Evolutionary conservation across 2,113 vertebrate species (phyloP).

Genomic region (Pterocles orientalis): DNA sequence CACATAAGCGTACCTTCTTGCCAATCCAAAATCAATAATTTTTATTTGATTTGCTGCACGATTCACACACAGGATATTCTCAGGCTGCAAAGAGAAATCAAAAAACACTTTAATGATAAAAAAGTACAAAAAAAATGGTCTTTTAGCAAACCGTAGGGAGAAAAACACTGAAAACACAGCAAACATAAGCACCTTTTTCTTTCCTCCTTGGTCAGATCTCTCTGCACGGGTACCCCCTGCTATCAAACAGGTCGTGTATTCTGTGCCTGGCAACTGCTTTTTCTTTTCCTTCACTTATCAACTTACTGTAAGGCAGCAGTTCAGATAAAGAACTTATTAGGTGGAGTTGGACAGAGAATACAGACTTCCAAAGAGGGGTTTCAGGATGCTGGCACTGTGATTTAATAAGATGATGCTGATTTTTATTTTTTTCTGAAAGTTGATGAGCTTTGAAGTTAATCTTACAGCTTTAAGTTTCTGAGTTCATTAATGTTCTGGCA

Average conservation of each 20-base stretch:
- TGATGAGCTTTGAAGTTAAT: slow-evolving; percentile 24
- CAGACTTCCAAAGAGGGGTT: background rate
- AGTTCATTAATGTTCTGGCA: background rate
- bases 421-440: background rate
- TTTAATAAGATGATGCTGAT: background rate
- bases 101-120: slow-evolving; percentile 53
- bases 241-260: slow-evolving; percentile 22
- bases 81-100: slow-evolving; percentile 85
- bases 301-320: slow-evolving; percentile 32
- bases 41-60: slow-evolving; percentile 93
- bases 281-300: background rate
- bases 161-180: slow-evolving; percentile 59
- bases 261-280: slow-evolving; percentile 20
- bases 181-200: slow-evolving; percentile 38
- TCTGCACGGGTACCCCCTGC: slow-evolving; percentile 8
- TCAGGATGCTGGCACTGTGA: background rate
- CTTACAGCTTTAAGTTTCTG: slow-evolving; percentile 19
- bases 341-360: background rate
- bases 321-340: slow-evolving; percentile 58
- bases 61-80: slow-evolving; percentile 97
- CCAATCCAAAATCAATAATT: slow-evolving; percentile 98
- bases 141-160: slow-evolving; percentile 41
- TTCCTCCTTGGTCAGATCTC: slow-evolving; percentile 23
- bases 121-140: slow-evolving; percentile 1
- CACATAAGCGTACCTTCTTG: slow-evolving; percentile 86